Conservation (phyloP, 2,888 invertebrate species). For the Rhimphoctona megacephalus region DNA sequence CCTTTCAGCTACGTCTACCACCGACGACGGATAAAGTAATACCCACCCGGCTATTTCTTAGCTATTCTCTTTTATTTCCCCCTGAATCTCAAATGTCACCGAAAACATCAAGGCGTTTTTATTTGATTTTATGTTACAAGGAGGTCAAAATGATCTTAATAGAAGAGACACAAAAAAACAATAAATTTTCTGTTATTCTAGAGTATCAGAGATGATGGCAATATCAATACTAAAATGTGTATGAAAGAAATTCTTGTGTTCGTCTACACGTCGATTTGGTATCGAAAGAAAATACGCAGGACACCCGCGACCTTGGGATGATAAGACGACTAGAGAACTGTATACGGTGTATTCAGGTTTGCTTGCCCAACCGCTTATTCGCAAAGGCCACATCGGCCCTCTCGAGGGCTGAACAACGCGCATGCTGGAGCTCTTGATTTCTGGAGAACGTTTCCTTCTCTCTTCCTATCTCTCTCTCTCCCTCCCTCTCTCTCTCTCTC, state of each 20-base stretch:
- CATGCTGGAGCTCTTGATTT: conserved; percentile 53
- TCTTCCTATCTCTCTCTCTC: conserved; percentile 11
- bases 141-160: background rate
- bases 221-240: conserved; percentile 12
- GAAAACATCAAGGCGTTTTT: too few species aligned
- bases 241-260: conserved; percentile 11
- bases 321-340: conserved; percentile 51
- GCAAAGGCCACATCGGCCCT: conserved; percentile 41
- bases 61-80: conserved; percentile 13
- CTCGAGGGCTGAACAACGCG: conserved; percentile 30
- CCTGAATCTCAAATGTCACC: conserved; percentile 45
- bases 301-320: conserved; percentile 50
- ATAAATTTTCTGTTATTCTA: background rate
- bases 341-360: background rate
- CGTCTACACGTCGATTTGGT: conserved; percentile 49
- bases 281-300: conserved; percentile 55
- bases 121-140: too few species aligned
- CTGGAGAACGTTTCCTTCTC: conserved; percentile 34
- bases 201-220: conserved; percentile 5
- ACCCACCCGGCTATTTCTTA: conserved; percentile 49
- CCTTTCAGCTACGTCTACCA: conserved; percentile 40
- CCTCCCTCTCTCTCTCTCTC: conserved; percentile 54
- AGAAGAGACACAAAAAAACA: background rate
- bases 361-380: conserved; percentile 18
- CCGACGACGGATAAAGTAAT: conserved; percentile 60